Conservation (phyloP, 2,113 vertebrate genomes). For the Apteryx mantelli region DNA sequence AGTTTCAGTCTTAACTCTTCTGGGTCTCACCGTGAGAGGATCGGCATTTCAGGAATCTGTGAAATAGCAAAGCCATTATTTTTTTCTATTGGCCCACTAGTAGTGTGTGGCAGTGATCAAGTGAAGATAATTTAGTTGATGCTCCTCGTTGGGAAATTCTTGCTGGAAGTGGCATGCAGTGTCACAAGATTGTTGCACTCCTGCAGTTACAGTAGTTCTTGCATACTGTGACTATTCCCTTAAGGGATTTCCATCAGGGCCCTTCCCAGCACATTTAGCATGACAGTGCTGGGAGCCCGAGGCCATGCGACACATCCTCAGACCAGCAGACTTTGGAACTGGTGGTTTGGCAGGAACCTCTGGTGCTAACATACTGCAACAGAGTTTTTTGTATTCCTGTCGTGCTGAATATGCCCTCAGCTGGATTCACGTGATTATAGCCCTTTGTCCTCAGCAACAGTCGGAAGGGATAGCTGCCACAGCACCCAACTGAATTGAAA, state of each 20-base stretch:
- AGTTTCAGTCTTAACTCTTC: not conserved
- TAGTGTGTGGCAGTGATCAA: not conserved
- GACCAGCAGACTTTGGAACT: not conserved
- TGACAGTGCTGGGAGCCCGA: not conserved
- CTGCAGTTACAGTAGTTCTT: not conserved
- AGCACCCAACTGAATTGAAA: not conserved
- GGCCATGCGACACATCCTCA: not conserved
- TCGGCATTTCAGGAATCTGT: not conserved
- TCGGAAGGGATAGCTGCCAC: not conserved
- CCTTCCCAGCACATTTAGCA: not conserved
- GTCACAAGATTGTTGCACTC: not conserved
- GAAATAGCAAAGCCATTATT: not conserved
- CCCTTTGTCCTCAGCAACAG: not conserved
- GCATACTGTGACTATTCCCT: not conserved
- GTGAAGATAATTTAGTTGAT: not conserved
- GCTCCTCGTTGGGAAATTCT: not conserved
- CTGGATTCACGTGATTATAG: not conserved
- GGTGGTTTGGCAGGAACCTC: not conserved
- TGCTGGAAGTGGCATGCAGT: not conserved
- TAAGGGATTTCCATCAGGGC: not conserved
- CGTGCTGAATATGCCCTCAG: not conserved
- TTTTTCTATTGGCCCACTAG: not conserved
- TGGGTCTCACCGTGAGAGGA: not conserved
- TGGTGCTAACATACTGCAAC: not conserved
- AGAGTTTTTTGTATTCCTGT: not conserved